Evolutionary conservation across 2,113 vertebrate species (phyloP), one percentile per base, ranked within the genome.

Genomic region (Strix aluco): DNA sequence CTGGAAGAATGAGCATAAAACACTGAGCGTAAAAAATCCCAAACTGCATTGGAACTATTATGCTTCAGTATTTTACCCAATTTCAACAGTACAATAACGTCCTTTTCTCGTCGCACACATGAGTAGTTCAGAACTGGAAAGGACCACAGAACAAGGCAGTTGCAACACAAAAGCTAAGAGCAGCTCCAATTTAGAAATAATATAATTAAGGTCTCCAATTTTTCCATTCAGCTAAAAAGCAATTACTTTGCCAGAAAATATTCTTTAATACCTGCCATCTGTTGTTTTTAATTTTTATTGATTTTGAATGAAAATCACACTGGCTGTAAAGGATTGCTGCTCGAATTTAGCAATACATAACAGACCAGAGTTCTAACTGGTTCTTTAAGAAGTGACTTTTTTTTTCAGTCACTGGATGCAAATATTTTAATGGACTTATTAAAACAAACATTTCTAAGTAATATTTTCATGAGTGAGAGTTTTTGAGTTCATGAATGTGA

Each of bases 231-330:
- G 20, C 15, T 67, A 57, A 89, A 66, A 96, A 78, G 8, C 8
- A 52, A 27, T 69, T 94, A 13, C 40, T 87, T 89, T 91, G 72
- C 63, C 69, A 96, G 66, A 90, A 91, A 81, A 82, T 74, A 85
- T 91, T 40, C 38, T 40, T 40, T 59, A 94, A 79, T 40, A 90
- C 86, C 78, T 94, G 54, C 70, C 78, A 89, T 91, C 77, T 95
- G 69, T 91, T 95, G 13, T 13, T 73, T 94, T 88, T 66, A 95
- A 63, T 86, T 94, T 93, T 86, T 87, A 82, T 95, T 88, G 49
- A 82, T 88, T 92, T 86, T 89, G 55, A 95, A 74, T 81, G 13
- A 89, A 84, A 94, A 79, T 52, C 29, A 30, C 36, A 75, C 15
- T 51, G 32, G 2, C 30, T 72, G 13, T 61, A 81, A 63, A 79